Evolutionary conservation across 1,140 invertebrate species (phyloP), one percentile per base, ranked within the genome.

Genomic region (Drosophila orena): DNA sequence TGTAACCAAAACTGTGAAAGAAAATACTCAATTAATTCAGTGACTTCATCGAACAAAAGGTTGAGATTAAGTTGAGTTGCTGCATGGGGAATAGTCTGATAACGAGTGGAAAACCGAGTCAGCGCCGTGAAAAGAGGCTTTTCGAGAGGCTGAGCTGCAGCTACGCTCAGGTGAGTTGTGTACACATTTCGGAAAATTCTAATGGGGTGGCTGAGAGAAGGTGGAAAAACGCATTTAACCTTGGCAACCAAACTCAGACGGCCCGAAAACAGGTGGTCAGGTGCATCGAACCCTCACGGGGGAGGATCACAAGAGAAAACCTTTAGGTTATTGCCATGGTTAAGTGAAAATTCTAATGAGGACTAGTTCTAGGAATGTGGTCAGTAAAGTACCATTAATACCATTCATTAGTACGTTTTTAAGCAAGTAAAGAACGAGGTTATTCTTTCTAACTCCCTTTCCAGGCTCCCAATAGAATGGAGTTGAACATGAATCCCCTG

Each of bases 31-130:
- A 15, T 30, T 7, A 57, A 61, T 35, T 34, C 52, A 22, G 3
- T 20, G 14, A 40, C 30, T 46, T 35, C 37, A 38, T 14, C 37
- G 4, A 30, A 20, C 35, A 24, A 15, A 52, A 62, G 38, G 38
- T 24, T 43, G 5, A 27, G 38, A 11, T 24, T 66, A 27, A 59
- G 70, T 49, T 34, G 56, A 46, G 42, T 54, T 54, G 37, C 58
- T 86, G 81, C 54, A 85, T 86, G 81, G 81, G 81, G 49, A 85
- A 78, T 46, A 81, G 64, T 64, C 50, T 74, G 34, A 56, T 40
- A 49, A 50, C 61, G 50, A 69, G 57, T 50, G 55, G 62, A 81
- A 64, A 73, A 35, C 56, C 73, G 34, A 77, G 75, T 24, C 68
- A 86, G 43, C 58, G 77, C 6, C 77, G 59, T 15, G 75, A 80